phyloP scores from a whole-genome alignment of 2,888 invertebrate species.

The Odontothrips loti region DNA sequence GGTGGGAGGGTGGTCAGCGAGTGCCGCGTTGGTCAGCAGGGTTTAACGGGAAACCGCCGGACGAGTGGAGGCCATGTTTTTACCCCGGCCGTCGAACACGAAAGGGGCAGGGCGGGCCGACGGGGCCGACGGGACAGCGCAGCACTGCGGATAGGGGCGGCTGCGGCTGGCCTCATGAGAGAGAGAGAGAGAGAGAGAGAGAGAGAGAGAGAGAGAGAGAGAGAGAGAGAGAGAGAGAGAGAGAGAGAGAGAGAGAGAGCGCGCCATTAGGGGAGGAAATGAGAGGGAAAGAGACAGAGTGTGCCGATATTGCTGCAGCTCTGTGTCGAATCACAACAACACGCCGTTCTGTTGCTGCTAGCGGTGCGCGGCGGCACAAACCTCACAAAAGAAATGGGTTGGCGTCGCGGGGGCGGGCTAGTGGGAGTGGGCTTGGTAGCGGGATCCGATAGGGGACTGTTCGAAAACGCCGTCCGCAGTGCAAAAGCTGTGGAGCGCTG shows the following conservation, averaged over 20 bases:
- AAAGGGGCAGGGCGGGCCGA: background rate
- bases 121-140: too few species aligned
- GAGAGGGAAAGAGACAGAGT: background rate
- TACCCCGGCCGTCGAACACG: background rate
- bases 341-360: background rate
- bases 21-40: too few species aligned
- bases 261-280: background rate
- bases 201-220: background rate
- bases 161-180: background rate
- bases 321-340: slow-evolving; percentile 6
- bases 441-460: too few species aligned
- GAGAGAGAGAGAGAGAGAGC: background rate
- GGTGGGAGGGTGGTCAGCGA: too few species aligned
- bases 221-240: background rate
- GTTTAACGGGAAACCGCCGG: too few species aligned
- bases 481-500: too few species aligned
- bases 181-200: background rate
- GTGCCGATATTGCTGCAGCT: background rate
- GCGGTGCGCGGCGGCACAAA: too few species aligned
- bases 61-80: too few species aligned
- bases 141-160: too few species aligned
- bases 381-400: background rate
- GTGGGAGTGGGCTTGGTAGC: too few species aligned
- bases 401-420: background rate
- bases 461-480: too few species aligned